Percentiles rank a stretch among this genome's conserved stretches.
Conservation (phyloP, 2,888 invertebrate genomes). For the Mellilla xanthometata region DNA sequence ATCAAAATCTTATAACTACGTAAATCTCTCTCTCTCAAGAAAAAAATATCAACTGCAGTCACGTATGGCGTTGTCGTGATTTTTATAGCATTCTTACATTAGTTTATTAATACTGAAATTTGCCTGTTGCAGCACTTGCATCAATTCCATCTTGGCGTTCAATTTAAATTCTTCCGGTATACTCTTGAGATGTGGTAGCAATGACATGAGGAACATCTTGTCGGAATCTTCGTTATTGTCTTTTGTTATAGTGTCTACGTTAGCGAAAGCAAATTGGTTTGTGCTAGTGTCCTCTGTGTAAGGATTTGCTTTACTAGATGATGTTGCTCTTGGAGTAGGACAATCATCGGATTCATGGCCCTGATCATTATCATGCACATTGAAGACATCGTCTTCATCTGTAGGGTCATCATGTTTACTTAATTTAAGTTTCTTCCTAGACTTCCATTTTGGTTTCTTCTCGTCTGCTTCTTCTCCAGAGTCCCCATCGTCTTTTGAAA, state of each 20-base stretch:
- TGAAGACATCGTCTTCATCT: constrained; percentile 47
- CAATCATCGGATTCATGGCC: constrained; percentile 33
- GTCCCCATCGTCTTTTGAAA: constrained; percentile 32
- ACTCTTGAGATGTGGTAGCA: constrained; percentile 66
- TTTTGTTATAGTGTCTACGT: constrained; percentile 50
- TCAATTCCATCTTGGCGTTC: constrained; percentile 69
- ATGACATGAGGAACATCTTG: constrained; percentile 66
- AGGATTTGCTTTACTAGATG: background rate
- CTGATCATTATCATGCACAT: constrained; percentile 32
- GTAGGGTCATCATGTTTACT: constrained; percentile 48
- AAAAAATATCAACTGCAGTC: no score
- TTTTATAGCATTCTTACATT: no score
- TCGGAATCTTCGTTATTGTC: constrained; percentile 61
- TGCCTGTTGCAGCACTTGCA: constrained; percentile 69
- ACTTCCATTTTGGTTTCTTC: constrained; percentile 42
- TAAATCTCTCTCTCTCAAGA: no score
- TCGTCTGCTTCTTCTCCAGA: constrained; percentile 45
- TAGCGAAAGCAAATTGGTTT: constrained; percentile 69
- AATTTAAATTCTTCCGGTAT: constrained; percentile 64
- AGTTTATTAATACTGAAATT: constrained; percentile 47
- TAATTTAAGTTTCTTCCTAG: constrained; percentile 51
- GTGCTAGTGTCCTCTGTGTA: background rate
- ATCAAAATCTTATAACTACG: no score
- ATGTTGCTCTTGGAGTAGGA: background rate
- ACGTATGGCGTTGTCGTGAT: no score